Conservation (phyloP, 2,113 vertebrate species). For the Ptyas mucosa region DNA sequence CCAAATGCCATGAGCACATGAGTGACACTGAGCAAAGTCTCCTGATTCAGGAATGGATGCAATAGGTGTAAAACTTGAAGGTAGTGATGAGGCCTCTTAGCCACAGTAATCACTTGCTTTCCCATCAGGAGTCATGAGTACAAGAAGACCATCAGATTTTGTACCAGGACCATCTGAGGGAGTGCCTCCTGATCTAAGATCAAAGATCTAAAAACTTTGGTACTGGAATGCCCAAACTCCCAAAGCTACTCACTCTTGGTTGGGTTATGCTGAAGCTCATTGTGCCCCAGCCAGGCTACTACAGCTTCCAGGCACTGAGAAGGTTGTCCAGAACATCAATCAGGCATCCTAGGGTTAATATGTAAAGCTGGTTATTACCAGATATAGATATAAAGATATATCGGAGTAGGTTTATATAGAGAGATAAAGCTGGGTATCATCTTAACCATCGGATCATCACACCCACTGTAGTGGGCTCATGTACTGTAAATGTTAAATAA, state of each 20-base stretch:
- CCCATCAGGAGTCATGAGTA: background rate
- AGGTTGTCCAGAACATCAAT: background rate
- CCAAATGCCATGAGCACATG: background rate
- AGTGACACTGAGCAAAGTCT: background rate
- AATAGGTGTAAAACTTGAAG: background rate
- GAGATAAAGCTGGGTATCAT: background rate
- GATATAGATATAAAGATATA: background rate
- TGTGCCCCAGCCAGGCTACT: too few species aligned
- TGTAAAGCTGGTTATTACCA: background rate
- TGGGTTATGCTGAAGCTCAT: background rate
- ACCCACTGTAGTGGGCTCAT: background rate
- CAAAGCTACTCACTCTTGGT: background rate
- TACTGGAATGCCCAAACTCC: background rate
- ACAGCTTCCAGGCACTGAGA: background rate
- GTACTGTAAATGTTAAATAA: background rate
- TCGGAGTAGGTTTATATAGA: background rate
- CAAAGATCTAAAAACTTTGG: background rate
- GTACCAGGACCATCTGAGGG: background rate
- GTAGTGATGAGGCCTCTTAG: background rate
- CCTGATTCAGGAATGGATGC: background rate
- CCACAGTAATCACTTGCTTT: background rate
- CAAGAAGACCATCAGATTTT: background rate
- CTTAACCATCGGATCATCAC: background rate
- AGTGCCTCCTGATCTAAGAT: background rate
- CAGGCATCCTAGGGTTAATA: background rate